phyloP scores from a whole-genome alignment of 2,888 invertebrate species.

The Dusona sp. region DNA sequence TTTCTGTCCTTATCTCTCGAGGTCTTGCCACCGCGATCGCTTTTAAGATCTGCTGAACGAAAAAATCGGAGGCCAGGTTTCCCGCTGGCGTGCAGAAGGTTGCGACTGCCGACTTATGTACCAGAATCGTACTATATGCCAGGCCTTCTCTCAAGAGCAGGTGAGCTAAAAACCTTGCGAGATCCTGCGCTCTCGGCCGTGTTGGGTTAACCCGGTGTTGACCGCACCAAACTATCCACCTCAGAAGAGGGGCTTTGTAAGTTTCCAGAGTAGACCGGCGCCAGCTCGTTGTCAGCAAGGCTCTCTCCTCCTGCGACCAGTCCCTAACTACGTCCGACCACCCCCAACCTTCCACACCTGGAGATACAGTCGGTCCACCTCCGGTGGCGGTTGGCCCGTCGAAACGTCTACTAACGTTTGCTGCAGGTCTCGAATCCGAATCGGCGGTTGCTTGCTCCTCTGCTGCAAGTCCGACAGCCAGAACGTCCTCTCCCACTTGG shows the following conservation, averaged over 20 bases:
- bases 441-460: conserved; percentile 37
- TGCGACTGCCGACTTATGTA: no score
- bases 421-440: conserved; percentile 52
- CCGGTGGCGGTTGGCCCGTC: conserved; percentile 58
- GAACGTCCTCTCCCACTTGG: conserved; percentile 56
- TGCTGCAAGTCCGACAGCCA: conserved; percentile 45
- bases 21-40: conserved; percentile 59
- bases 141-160: conserved; percentile 59
- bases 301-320: conserved; percentile 52
- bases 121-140: conserved; percentile 40
- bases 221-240: conserved; percentile 64
- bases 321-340: conserved; percentile 45
- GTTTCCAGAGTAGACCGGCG: conserved; percentile 65
- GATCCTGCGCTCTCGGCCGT: conserved; percentile 43
- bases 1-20: conserved; percentile 46
- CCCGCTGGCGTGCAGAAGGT: no score
- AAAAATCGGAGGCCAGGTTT: no score
- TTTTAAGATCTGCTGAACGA: conserved; percentile 63
- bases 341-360: conserved; percentile 69
- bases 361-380: conserved; percentile 60
- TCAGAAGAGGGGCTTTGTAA: conserved; percentile 62
- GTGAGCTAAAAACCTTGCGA: conserved; percentile 68
- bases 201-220: not conserved
- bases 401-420: conserved; percentile 58
- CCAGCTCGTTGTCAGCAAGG: conserved; percentile 62